These are phyloP conservation scores for Aldabrachelys gigantea DNA, from an alignment of 2,113 vertebrate species.

Conservation along the genomic window DNA sequence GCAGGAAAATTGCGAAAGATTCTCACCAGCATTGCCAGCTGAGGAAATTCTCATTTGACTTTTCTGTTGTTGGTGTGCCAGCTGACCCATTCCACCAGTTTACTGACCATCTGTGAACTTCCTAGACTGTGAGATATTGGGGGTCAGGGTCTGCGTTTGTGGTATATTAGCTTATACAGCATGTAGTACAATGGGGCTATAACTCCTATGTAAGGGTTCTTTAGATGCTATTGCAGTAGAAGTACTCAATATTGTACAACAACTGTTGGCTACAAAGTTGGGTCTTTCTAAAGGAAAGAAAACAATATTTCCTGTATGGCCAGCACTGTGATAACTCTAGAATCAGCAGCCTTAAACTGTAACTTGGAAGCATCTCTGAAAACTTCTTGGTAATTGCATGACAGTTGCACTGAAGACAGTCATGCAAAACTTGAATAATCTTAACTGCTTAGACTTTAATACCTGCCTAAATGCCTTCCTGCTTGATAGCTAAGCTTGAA, in stretches of 20 bases:
- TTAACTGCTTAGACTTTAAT: neutral
- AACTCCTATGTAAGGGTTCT: neutral
- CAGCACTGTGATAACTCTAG: neutral
- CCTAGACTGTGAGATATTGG: accelerated
- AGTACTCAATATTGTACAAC: neutral
- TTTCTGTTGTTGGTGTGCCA: neutral
- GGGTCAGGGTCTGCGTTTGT: accelerated
- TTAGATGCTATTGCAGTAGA: neutral
- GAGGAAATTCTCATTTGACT: neutral
- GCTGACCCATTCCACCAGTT: neutral
- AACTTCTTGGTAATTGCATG: neutral
- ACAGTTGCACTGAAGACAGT: neutral
- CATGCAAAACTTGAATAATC: neutral
- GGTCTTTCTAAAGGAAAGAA: conserved; percentile 1
- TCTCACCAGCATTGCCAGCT: neutral
- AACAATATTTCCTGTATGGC: neutral
- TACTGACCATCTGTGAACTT: neutral
- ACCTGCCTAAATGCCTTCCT: neutral
- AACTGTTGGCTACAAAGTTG: neutral
- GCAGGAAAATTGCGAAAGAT: accelerated
- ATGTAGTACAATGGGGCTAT: neutral
- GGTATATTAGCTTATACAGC: neutral
- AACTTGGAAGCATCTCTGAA: neutral
- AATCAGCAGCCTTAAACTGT: neutral
- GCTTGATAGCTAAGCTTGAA: neutral